phyloP scores from a whole-genome alignment of 2,797 vertebrate species.

The Megalops cyprinoides region DNA sequence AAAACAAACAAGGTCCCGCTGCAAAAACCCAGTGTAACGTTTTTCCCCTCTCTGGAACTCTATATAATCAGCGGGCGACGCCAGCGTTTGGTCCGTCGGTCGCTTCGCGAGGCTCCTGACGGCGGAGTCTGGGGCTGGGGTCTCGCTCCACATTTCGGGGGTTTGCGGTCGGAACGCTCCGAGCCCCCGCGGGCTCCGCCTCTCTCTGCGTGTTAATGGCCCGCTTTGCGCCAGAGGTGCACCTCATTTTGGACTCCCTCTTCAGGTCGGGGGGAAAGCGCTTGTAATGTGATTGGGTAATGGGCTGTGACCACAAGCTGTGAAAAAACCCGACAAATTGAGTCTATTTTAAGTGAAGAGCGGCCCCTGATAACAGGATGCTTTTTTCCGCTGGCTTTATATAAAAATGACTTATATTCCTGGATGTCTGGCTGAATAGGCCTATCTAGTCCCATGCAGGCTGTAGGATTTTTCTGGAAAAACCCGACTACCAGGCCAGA shows the following conservation, averaged over 20 bases:
- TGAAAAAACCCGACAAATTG: constrained; percentile 52
- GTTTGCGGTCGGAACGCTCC: constrained; percentile 42
- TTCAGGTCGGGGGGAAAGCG: constrained; percentile 41
- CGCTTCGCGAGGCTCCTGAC: not conserved
- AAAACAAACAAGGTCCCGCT: not conserved
- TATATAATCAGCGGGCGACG: too few relatives aligned
- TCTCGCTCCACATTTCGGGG: constrained; percentile 31
- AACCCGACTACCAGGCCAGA: too few relatives aligned
- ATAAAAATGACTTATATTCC: constrained; percentile 31
- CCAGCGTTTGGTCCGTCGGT: too few relatives aligned
- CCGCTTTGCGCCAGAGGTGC: constrained; percentile 38
- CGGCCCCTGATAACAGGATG: constrained; percentile 39
- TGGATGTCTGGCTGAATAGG: constrained; percentile 14
- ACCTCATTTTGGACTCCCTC: constrained; percentile 9
- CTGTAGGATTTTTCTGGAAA: constrained; percentile 24
- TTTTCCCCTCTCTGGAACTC: not conserved
- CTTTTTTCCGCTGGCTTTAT: constrained; percentile 30
- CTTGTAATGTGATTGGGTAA: constrained; percentile 63
- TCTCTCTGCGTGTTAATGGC: constrained; percentile 46
- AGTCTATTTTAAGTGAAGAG: constrained; percentile 30
- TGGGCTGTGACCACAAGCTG: constrained; percentile 48
- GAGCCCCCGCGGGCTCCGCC: constrained; percentile 27
- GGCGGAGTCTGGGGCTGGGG: constrained; percentile 31
- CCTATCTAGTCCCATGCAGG: constrained; percentile 17
- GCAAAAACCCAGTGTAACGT: not conserved